Evolutionary conservation across 2,113 vertebrate genomes (phyloP).

Genomic region (Gadus chalcogrammus): DNA sequence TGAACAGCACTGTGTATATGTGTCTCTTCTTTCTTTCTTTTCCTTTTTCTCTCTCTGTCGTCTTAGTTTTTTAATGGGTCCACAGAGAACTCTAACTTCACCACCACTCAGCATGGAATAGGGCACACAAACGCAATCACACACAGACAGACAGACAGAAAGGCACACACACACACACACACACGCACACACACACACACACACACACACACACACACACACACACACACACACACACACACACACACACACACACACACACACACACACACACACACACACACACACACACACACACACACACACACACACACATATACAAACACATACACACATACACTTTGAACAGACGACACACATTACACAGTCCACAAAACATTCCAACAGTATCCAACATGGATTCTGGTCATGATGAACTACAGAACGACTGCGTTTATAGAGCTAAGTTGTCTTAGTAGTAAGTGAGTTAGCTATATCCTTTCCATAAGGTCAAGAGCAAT

Average conservation of each 20-base stretch:
- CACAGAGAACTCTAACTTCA: background rate
- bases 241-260: background rate
- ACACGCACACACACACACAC: constrained; percentile 6
- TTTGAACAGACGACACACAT: background rate
- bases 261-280: background rate
- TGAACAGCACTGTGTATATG: background rate
- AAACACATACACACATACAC: constrained; percentile 1
- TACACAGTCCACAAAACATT: too few relatives aligned
- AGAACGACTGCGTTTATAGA: too few relatives aligned
- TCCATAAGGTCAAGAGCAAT: too few relatives aligned
- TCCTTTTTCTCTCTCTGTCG: background rate
- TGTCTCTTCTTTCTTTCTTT: background rate
- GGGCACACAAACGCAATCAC: constrained; percentile 1
- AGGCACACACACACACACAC: background rate
- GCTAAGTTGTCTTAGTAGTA: too few relatives aligned
- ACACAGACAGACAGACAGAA: background rate
- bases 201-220: background rate
- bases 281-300: constrained; percentile 8
- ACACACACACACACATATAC: constrained; percentile 9
- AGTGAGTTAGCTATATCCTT: too few relatives aligned
- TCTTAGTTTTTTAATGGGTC: background rate
- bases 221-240: constrained; percentile 5
- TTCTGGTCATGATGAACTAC: too few relatives aligned
- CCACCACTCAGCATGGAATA: background rate
- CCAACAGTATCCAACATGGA: too few relatives aligned